Base-by-base conservation (phyloP, 1,140 invertebrate species). In the Goniozus legneri region DNA sequence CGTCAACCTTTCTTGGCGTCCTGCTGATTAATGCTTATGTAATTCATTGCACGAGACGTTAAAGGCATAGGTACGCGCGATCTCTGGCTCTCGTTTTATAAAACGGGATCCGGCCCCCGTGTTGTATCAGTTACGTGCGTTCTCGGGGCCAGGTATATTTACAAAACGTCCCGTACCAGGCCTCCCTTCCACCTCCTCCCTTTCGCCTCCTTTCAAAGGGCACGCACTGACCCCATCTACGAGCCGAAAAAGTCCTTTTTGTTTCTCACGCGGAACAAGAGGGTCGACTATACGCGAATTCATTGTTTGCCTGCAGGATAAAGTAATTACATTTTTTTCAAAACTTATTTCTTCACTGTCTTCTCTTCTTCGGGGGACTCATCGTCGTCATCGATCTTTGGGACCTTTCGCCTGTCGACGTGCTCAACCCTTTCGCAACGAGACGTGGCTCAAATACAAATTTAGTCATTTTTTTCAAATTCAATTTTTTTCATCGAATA, bases 271-370 rank as follows among this genome's bases (percentile, higher is more conserved):
- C 54, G 56, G 57, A 57, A 57, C 63, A 66, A 70, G 63, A 60
- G 62, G 59, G 60, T 47, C 62, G n/a, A n/a, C n/a, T n/a, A n/a
- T n/a, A n/a, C n/a, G n/a, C 57, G 48, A 47, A 47, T 41, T 61
- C 56, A 72, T 73, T 73, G 71, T 72, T 72, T 72, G 69, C 68
- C 67, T 62, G 66, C 67, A 63, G 68, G 62, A 64, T 63, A 44
- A 61, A 73, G 68, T 73, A 72, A 72, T 71, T 73, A 72, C 67
- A 66, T n/a, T n/a, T n/a, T n/a, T n/a, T n/a, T n/a, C n/a, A n/a
- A n/a, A n/a, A n/a, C n/a, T n/a, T n/a, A n/a, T n/a, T n/a, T n/a
- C n/a, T n/a, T n/a, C n/a, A n/a, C n/a, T n/a, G n/a, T n/a, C n/a
- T n/a, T n/a, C n/a, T n/a, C n/a, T n/a, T n/a, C n/a, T 71, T 71